These are phyloP conservation scores for Arnoldichthys spilopterus DNA, from an alignment of 2,797 vertebrate genomes.

Conservation along the genomic window DNA sequence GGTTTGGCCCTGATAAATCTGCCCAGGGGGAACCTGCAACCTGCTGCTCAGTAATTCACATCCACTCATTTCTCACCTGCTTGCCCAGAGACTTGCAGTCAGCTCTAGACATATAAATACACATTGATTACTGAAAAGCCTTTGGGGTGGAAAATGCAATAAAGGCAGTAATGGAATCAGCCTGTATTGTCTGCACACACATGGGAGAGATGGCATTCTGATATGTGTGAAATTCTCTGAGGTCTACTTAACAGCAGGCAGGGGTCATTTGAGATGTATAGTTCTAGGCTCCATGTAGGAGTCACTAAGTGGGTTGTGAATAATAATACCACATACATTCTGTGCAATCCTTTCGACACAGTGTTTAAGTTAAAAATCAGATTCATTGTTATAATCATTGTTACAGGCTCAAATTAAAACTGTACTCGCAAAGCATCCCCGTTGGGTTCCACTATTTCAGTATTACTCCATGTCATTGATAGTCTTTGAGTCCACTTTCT, in stretches of 20 bases:
- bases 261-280: background rate
- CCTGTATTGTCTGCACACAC: conserved; percentile 1
- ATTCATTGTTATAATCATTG: background rate
- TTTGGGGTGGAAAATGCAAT: conserved; percentile 33
- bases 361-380: background rate
- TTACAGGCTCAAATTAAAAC: too few species aligned
- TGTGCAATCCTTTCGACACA: background rate
- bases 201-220: background rate
- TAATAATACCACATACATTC: background rate
- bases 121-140: conserved; percentile 50
- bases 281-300: background rate
- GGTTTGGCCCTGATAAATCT: conserved; percentile 1
- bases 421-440: too few species aligned
- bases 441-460: background rate
- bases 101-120: conserved; percentile 27
- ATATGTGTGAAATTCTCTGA: background rate
- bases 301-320: background rate
- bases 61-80: background rate
- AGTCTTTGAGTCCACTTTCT: too few species aligned
- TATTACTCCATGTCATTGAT: too few species aligned
- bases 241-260: background rate
- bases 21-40: conserved; percentile 16
- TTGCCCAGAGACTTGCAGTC: conserved; percentile 37
- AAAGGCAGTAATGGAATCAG: conserved; percentile 3
- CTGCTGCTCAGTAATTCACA: conserved; percentile 37